phyloP scores from a whole-genome alignment of 1,140 invertebrate species.

The Belonocnema kinseyi region DNA sequence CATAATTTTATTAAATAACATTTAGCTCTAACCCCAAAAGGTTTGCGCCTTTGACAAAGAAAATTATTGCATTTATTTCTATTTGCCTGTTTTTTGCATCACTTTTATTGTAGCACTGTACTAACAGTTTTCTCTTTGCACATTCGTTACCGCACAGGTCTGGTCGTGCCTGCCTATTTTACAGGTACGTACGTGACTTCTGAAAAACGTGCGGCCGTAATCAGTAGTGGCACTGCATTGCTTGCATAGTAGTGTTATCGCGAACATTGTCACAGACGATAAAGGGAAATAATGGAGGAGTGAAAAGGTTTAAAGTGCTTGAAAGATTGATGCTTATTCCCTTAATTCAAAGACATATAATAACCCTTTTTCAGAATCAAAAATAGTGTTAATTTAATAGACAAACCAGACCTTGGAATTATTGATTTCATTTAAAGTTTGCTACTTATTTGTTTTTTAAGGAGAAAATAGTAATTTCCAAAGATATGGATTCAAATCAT shows the following conservation, averaged over 20 bases:
- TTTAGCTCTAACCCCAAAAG: no score
- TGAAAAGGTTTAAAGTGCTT: neutral
- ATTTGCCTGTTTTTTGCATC: neutral
- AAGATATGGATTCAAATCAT: no score
- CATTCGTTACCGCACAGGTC: slow-evolving; percentile 51
- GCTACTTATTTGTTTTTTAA: no score
- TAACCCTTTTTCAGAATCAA: no score
- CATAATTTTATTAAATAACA: no score
- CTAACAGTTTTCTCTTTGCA: slow-evolving; percentile 61
- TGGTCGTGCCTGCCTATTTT: slow-evolving; percentile 57
- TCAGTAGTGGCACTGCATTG: slow-evolving; percentile 11
- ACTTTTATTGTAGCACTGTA: slow-evolving; percentile 37
- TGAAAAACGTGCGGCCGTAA: slow-evolving; percentile 4
- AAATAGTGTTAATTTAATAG: no score
- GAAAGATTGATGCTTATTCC: neutral
- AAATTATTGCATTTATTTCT: neutral
- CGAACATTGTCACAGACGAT: neutral
- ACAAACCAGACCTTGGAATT: no score
- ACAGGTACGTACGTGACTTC: slow-evolving; percentile 54
- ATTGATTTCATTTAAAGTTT: no score
- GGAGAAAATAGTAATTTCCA: no score
- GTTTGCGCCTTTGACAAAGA: no score
- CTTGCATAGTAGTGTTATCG: neutral
- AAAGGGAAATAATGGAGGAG: slow-evolving; percentile 4
- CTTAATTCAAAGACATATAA: neutral